Evolutionary conservation across 2,113 vertebrate genomes (phyloP).

Genomic region (Piprites chloris): DNA sequence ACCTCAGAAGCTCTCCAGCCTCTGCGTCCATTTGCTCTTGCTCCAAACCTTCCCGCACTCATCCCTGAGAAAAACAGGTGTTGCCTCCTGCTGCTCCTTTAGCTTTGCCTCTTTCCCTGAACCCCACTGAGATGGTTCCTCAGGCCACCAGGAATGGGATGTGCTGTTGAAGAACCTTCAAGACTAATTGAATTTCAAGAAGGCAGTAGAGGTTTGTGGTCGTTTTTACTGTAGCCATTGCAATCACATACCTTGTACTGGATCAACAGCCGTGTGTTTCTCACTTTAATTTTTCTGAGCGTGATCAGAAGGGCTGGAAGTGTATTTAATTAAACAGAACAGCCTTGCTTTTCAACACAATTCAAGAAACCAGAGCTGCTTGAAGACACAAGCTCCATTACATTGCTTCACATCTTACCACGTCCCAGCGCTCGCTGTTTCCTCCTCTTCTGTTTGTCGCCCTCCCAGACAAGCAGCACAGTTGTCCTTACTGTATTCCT

Average conservation of each 20-base stretch:
- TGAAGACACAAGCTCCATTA: neutral
- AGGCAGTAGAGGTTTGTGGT: neutral
- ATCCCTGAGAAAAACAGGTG: rapidly evolving
- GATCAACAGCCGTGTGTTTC: neutral
- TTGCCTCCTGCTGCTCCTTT: neutral
- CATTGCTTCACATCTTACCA: neutral
- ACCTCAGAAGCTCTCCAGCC: neutral
- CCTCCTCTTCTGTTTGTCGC: neutral
- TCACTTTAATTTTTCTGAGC: neutral
- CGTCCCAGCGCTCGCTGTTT: neutral
- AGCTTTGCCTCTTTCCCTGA: neutral
- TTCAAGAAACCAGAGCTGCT: neutral
- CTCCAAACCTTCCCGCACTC: neutral
- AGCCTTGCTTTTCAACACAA: neutral
- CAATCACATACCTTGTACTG: neutral
- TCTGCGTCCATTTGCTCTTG: neutral
- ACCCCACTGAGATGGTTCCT: rapidly evolving
- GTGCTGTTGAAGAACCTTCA: neutral
- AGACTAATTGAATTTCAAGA: neutral
- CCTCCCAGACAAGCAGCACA: neutral
- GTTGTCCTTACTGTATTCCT: neutral
- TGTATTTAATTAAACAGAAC: neutral
- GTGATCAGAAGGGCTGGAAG: neutral
- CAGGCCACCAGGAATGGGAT: neutral
- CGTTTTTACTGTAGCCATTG: neutral